These are phyloP conservation scores for Pedionomus torquatus DNA, from an alignment of 2,113 vertebrate genomes.

Conservation along the genomic window DNA sequence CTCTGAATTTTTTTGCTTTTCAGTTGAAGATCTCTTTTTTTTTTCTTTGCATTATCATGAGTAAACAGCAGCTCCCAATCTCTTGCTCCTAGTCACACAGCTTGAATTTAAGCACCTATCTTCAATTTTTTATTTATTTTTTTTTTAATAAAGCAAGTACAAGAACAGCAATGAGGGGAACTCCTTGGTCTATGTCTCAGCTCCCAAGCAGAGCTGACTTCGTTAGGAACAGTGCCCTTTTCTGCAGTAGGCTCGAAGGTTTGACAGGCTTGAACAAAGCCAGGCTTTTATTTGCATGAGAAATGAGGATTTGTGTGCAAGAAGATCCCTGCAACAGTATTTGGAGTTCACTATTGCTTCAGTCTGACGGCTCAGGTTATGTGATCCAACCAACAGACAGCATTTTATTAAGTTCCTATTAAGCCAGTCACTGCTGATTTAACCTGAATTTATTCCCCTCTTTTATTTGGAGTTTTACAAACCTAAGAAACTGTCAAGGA, in stretches of 20 bases:
- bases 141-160: not conserved
- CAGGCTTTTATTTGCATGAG: not conserved
- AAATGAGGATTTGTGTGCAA: not conserved
- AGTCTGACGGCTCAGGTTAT: not conserved
- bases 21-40: not conserved
- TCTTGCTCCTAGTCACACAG: not conserved
- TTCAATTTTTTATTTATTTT: not conserved
- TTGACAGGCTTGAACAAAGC: not conserved
- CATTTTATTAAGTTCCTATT: not conserved
- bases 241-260: not conserved
- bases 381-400: not conserved
- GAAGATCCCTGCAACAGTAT: not conserved
- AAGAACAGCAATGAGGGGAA: not conserved
- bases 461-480: not conserved
- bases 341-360: rapidly evolving
- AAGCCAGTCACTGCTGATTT: not conserved
- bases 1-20: not conserved
- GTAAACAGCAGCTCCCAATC: not conserved
- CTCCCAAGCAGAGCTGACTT: not conserved
- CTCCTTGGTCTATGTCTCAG: not conserved
- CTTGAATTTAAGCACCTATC: not conserved
- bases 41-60: not conserved
- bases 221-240: not conserved
- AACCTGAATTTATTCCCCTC: not conserved
- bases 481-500: not conserved